phyloP scores from a whole-genome alignment of 37 sponge, comb jelly and placozoan genomes.

The Ephydatia muelleri region DNA sequence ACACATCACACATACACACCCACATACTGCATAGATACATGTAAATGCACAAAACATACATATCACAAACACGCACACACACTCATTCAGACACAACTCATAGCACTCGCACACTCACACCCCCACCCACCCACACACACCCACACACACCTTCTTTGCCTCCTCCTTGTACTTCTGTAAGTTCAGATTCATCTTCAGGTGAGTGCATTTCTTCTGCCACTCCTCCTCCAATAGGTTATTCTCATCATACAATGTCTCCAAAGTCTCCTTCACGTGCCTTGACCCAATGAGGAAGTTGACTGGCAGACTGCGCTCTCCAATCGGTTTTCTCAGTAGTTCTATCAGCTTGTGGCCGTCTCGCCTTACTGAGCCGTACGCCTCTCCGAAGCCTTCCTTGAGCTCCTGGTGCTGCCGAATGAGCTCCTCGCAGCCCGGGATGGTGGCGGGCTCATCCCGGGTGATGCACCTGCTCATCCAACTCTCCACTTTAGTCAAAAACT shows the following conservation, averaged over 20 bases:
- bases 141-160: slow-evolving; percentile 43
- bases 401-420: slow-evolving; percentile 17
- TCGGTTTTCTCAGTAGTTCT: slow-evolving; percentile 41
- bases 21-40: neutral
- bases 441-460: slow-evolving; percentile 9
- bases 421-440: slow-evolving; percentile 6
- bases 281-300: slow-evolving; percentile 33
- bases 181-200: slow-evolving; percentile 40
- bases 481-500: slow-evolving; percentile 53
- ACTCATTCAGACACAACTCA: too few relatives aligned
- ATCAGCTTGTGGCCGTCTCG: slow-evolving; percentile 41
- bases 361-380: slow-evolving; percentile 1
- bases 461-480: slow-evolving; percentile 41
- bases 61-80: too few relatives aligned
- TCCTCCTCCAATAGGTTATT: slow-evolving; percentile 47
- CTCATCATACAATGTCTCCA: slow-evolving; percentile 60
- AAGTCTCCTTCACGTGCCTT: slow-evolving; percentile 54
- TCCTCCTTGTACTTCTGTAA: slow-evolving; percentile 40
- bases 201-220: slow-evolving; percentile 31
- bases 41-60: neutral
- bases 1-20: neutral
- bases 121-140: neutral
- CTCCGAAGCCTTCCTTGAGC: slow-evolving; percentile 22
- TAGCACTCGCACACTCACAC: too few relatives aligned
- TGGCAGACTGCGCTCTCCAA: slow-evolving; percentile 47